Base-by-base conservation (phyloP, 2,888 invertebrate species). In the Drosophila pseudotalamancana region DNA sequence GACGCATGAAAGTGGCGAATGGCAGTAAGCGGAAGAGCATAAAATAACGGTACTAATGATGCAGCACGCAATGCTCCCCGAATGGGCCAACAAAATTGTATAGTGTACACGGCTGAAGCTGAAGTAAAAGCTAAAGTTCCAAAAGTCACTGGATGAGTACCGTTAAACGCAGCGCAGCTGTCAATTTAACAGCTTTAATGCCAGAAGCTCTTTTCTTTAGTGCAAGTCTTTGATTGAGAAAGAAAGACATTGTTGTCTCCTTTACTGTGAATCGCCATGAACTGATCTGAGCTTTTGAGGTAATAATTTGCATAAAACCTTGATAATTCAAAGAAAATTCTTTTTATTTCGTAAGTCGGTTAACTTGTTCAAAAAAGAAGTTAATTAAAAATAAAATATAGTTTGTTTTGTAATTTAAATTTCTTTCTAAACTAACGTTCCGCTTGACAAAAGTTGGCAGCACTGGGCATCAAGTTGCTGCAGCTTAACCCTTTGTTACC, bases 11-110 rank as follows among this genome's bases (percentile, higher is more conserved):
- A 79, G 64, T 66, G 82, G 48, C 82, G 56, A 77, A 77, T 66
- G 61, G 65, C 63, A 50, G 54, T 42, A 62, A 71, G 72, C 79
- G 79, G 84, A 80, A 84, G 80, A 69, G 61, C 84, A 80, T 72
- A 69, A 80, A 80, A 87, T 80, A 80, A 80, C 73, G 63, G 55
- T 67, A 87, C 80, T 80, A 80, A 80, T 80, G 80, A 80, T 87
- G 87, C 65, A 86, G 67, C 61, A 71, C 67, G 76, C 78, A 69
- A 64, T 34, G 67, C 53, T 25, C 42, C 5, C 37, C 46, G 46
- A n/a, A n/a, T 14, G 31, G 34, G 23, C 23, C 35, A 40, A 48
- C 29, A 40, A 6, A 14, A 46, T 6, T 35, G 18, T n/a, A n/a
- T n/a, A n/a, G n/a, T n/a, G n/a, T n/a, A n/a, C n/a, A n/a, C 40